phyloP scores from a whole-genome alignment of 2,113 vertebrate species.

The Epinephelus cyanopodus region DNA sequence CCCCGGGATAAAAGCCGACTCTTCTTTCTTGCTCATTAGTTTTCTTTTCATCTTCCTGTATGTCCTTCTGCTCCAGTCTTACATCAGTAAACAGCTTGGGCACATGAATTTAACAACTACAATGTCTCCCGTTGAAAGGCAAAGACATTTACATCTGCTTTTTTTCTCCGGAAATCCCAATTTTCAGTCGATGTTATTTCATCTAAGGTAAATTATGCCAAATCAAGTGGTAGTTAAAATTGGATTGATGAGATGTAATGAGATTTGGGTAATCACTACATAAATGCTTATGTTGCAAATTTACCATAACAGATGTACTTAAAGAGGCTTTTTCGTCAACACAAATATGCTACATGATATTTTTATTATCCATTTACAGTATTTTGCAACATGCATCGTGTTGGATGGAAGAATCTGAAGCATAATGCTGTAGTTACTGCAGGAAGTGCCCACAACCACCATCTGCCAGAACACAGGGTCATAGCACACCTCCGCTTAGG shows the following conservation, averaged over 20 bases:
- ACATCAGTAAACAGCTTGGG: constrained; percentile 12
- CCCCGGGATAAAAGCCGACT: constrained; percentile 18
- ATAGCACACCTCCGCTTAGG: constrained; percentile 53
- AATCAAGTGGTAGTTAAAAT: constrained; percentile 1
- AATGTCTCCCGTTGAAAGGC: neutral
- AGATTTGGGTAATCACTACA: constrained; percentile 22
- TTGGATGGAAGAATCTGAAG: constrained; percentile 3
- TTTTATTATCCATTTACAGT: constrained; percentile 7
- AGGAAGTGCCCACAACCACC: constrained; percentile 41
- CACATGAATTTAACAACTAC: neutral
- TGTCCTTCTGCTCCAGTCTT: constrained; percentile 12
- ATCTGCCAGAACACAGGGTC: constrained; percentile 63
- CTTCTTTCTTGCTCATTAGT: constrained; percentile 34
- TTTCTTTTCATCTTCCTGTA: constrained; percentile 15
- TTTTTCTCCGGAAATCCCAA: constrained; percentile 1
- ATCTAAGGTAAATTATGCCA: constrained; percentile 8
- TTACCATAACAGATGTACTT: constrained; percentile 26
- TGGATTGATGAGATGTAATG: constrained; percentile 17
- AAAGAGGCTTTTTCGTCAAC: constrained; percentile 14
- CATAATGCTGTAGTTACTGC: constrained; percentile 14
- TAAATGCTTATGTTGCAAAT: constrained; percentile 23
- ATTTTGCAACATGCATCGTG: neutral
- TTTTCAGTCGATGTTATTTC: neutral
- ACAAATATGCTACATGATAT: constrained; percentile 3
- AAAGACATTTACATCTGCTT: constrained; percentile 7